phyloP scores from a whole-genome alignment of 2,797 vertebrate species.

The Naso thynnoides region DNA sequence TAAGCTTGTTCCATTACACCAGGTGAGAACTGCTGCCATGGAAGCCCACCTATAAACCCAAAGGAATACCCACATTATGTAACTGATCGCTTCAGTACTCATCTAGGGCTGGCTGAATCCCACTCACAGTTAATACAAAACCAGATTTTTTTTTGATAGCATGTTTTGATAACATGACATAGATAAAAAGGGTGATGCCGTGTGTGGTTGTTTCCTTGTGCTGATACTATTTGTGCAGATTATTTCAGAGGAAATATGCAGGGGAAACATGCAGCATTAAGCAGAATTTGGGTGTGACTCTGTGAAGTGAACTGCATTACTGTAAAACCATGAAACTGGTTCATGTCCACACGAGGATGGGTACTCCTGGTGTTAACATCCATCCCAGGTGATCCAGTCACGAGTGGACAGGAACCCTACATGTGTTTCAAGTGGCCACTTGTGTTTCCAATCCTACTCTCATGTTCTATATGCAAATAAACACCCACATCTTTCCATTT shows the following conservation, averaged over 20 bases:
- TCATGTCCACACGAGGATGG: background rate
- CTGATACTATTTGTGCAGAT: background rate
- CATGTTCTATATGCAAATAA: no score
- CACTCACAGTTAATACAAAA: slow-evolving; percentile 19
- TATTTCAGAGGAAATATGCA: background rate
- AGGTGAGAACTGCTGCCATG: slow-evolving; percentile 37
- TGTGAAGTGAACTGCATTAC: background rate
- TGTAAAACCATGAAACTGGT: slow-evolving; percentile 24
- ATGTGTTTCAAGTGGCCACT: no score
- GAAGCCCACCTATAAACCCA: slow-evolving; percentile 29
- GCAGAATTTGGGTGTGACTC: no score
- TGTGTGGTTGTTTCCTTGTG: background rate
- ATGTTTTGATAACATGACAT: background rate
- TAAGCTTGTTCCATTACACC: slow-evolving; percentile 31
- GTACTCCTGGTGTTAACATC: no score
- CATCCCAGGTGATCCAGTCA: no score
- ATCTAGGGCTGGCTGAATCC: slow-evolving; percentile 20
- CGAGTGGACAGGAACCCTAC: no score
- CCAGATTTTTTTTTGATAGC: background rate
- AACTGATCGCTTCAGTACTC: slow-evolving; percentile 13
- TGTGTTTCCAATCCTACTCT: no score
- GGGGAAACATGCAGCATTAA: background rate
- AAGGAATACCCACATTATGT: slow-evolving; percentile 45
- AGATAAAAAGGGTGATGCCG: background rate
- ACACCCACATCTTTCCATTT: no score